Percentiles rank a stretch among this genome's conserved stretches.
Evolutionary conservation across 2,888 invertebrate genomes (phyloP).

Genomic region (Arrhopalites spinosus): DNA sequence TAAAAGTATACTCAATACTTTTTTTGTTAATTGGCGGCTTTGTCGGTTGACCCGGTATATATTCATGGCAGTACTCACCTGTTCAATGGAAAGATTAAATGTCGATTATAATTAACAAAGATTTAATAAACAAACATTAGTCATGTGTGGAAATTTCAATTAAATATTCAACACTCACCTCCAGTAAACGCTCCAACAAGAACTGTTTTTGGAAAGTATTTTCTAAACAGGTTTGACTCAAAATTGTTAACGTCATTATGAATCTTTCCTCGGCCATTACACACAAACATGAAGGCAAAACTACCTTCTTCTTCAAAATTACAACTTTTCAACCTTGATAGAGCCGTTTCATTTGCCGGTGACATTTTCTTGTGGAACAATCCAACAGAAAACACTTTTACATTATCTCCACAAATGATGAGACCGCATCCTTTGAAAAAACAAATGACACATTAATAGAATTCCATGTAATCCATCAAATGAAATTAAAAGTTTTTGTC

Average conservation of each 20-base stretch:
- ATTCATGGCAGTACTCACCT: conserved; percentile 39
- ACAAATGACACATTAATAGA: too few relatives aligned
- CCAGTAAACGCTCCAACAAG: conserved; percentile 49
- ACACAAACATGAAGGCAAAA: conserved; percentile 55
- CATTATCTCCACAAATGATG: conserved; percentile 44
- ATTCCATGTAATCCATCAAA: too few relatives aligned
- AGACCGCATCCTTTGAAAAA: conserved; percentile 38
- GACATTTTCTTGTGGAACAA: conserved; percentile 41
- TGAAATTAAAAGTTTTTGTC: too few relatives aligned
- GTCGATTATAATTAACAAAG: too few relatives aligned
- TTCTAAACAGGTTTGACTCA: conserved; percentile 45
- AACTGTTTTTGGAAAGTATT: conserved; percentile 48
- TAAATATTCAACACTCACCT: conserved; percentile 39
- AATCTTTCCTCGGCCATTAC: conserved; percentile 51
- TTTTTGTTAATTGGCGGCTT: conserved; percentile 16
- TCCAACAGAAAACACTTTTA: conserved; percentile 42
- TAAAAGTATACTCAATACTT: conserved; percentile 43
- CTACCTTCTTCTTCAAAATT: conserved; percentile 40
- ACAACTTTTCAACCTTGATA: conserved; percentile 39
- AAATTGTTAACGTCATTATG: conserved; percentile 42
- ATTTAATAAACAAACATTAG: too few relatives aligned
- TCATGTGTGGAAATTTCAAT: not conserved
- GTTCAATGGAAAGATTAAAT: conserved; percentile 18
- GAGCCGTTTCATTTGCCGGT: conserved; percentile 34
- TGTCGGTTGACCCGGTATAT: not conserved